Conservation (phyloP, 1,140 invertebrate genomes). For the Brachionus asplanchnoidis region DNA sequence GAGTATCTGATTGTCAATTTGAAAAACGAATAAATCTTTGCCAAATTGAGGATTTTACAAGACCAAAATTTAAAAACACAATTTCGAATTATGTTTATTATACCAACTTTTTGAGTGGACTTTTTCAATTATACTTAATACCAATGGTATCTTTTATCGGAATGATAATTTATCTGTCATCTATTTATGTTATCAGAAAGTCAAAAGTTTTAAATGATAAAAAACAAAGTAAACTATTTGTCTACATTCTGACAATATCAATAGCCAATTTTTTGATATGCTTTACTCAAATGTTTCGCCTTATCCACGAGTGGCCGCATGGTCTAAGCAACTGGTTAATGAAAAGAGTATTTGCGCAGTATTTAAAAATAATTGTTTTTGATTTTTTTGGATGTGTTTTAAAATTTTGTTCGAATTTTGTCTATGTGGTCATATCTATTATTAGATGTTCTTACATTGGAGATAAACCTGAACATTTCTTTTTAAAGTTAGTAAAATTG, state of each 20-base stretch:
- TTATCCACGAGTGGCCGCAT: not conserved
- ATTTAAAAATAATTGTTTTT: not conserved
- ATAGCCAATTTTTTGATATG: not conserved
- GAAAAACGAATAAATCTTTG: not conserved
- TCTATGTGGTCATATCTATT: not conserved
- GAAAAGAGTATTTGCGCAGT: not conserved
- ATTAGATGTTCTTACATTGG: not conserved
- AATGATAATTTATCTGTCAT: not conserved
- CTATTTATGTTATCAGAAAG: not conserved
- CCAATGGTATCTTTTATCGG: not conserved
- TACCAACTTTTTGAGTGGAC: not conserved
- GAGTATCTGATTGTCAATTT: not conserved
- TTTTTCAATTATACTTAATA: conserved; percentile 8
- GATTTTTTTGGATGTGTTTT: not conserved
- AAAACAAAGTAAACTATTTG: not conserved
- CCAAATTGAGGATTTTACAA: not conserved
- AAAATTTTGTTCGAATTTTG: conserved; percentile 5
- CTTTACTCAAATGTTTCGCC: not conserved
- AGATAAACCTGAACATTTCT: not conserved
- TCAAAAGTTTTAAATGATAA: not conserved
- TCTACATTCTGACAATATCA: not conserved
- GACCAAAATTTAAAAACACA: not conserved
- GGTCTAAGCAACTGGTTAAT: not conserved
- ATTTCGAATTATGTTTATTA: not conserved
- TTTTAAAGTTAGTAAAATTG: not conserved